Conservation (phyloP, 2,113 vertebrate species). For the Hyperoodon ampullatus region DNA sequence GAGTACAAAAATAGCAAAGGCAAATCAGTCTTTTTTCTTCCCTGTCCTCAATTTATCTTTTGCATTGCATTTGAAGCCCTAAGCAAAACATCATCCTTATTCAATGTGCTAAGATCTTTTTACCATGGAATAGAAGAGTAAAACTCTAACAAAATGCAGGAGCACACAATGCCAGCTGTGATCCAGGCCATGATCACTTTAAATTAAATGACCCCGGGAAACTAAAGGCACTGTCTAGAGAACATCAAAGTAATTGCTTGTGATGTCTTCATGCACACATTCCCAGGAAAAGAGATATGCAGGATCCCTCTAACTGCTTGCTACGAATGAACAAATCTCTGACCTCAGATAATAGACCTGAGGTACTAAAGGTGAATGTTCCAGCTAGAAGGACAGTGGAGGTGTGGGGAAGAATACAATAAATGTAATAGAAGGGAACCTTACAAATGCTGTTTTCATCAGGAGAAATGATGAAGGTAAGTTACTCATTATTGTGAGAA, state of each 20-base stretch:
- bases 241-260: not conserved
- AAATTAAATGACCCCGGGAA: not conserved
- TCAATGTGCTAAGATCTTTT: not conserved
- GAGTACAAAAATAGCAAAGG: constrained; percentile 64
- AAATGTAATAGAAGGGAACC: not conserved
- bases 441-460: not conserved
- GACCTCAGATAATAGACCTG: not conserved
- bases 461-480: not conserved
- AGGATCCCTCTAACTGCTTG: not conserved
- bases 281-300: not conserved
- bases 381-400: not conserved
- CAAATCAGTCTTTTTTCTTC: constrained; percentile 37
- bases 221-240: not conserved
- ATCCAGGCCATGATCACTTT: not conserved
- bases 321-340: not conserved
- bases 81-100: not conserved
- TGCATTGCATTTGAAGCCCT: constrained; percentile 35
- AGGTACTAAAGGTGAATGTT: not conserved
- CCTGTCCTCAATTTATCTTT: constrained; percentile 38
- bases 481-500: not conserved
- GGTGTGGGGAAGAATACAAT: not conserved
- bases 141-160: not conserved
- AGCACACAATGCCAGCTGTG: not conserved
- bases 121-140: not conserved
- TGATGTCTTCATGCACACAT: not conserved